phyloP scores from a whole-genome alignment of 2,888 invertebrate species.

The Eupeodes luniger region DNA sequence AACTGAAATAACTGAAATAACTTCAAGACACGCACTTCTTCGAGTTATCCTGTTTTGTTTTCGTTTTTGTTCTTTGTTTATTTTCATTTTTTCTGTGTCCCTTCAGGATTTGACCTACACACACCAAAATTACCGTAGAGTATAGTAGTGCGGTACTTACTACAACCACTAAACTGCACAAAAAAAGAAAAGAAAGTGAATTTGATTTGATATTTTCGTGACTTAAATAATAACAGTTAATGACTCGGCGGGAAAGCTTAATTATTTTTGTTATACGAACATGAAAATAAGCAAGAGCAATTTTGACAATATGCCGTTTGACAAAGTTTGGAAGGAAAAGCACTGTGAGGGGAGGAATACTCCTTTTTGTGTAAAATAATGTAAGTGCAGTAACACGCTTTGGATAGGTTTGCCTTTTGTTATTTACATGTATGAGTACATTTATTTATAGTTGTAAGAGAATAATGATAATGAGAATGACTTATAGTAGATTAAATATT shows the following conservation, averaged over 20 bases:
- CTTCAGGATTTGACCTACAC: slow-evolving; percentile 16
- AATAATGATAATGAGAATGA: slow-evolving; percentile 48
- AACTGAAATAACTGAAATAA: slow-evolving; percentile 65
- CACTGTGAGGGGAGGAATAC: too few relatives aligned
- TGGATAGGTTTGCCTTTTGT: not conserved
- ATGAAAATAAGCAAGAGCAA: slow-evolving; percentile 50
- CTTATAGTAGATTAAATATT: slow-evolving; percentile 38
- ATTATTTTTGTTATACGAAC: slow-evolving; percentile 57
- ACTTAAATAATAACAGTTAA: slow-evolving; percentile 74
- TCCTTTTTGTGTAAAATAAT: not conserved
- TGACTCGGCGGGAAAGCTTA: slow-evolving; percentile 65
- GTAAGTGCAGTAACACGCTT: not conserved
- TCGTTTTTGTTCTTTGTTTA: not conserved
- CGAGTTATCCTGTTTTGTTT: not conserved
- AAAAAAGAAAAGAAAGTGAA: slow-evolving; percentile 50
- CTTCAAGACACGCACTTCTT: slow-evolving; percentile 54
- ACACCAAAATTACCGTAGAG: not conserved
- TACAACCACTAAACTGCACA: not conserved
- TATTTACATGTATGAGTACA: not conserved
- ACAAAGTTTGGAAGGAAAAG: too few relatives aligned
- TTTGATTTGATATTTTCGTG: slow-evolving; percentile 81
- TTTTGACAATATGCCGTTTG: slow-evolving; percentile 43
- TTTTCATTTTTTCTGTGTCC: not conserved
- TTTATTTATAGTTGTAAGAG: not conserved
- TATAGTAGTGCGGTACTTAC: not conserved